These are phyloP conservation scores for Ancistrus triradiatus DNA, from an alignment of 2,113 vertebrate species.

Conservation along the genomic window DNA sequence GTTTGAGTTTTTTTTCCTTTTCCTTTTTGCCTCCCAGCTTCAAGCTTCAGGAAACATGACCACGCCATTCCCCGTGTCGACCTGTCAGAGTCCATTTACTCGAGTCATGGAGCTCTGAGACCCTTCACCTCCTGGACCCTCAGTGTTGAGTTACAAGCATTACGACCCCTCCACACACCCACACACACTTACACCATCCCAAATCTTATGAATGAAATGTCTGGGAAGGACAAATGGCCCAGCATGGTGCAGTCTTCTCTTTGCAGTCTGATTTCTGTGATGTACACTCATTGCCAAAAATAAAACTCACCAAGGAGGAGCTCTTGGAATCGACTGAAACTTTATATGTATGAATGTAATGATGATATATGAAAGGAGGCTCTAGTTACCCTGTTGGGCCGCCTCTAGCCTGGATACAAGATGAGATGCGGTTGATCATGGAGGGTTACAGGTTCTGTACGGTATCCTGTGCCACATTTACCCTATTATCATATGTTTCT, in stretches of 20 bases:
- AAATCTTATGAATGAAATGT: slow-evolving; percentile 28
- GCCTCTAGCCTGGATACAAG: too few species aligned
- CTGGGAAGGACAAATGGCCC: slow-evolving; percentile 6
- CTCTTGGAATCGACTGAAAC: too few species aligned
- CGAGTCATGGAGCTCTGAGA: slow-evolving; percentile 35
- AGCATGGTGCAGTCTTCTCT: slow-evolving; percentile 1
- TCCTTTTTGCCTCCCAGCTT: slow-evolving; percentile 22
- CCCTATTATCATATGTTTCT: too few species aligned
- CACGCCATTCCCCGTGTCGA: slow-evolving; percentile 34
- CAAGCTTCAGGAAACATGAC: slow-evolving; percentile 47
- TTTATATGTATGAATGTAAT: too few species aligned
- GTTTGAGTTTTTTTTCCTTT: slow-evolving; percentile 25
- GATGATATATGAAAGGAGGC: too few species aligned
- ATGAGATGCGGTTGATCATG: too few species aligned
- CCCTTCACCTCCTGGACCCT: slow-evolving; percentile 42
- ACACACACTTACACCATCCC: slow-evolving; percentile 2
- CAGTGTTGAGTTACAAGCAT: slow-evolving; percentile 44
- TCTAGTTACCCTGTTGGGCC: too few species aligned
- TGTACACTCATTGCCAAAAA: too few species aligned
- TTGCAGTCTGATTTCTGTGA: too few species aligned
- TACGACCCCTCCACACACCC: neutral
- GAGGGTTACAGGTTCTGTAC: too few species aligned
- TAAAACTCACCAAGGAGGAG: too few species aligned
- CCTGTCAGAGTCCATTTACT: slow-evolving; percentile 49
- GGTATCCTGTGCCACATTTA: too few species aligned